Conservation (phyloP, 2,888 invertebrate genomes). For the Euclidia mi region DNA sequence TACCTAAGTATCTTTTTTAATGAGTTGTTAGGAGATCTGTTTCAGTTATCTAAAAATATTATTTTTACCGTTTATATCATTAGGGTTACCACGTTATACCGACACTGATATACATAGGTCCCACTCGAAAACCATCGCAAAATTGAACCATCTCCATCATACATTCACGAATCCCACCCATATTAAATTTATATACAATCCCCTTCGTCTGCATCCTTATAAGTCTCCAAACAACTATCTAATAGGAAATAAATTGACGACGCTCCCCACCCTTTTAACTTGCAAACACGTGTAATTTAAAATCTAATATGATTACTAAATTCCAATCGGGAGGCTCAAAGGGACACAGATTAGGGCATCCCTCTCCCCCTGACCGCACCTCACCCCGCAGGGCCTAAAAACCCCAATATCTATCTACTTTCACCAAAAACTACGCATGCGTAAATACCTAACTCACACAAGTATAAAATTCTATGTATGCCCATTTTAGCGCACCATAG, state of each 20-base stretch:
- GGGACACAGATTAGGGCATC: conserved; percentile 86
- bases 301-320: conserved; percentile 90
- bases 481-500: conserved; percentile 72
- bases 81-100: too few species aligned
- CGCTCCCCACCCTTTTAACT: conserved; percentile 77
- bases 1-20: too few species aligned
- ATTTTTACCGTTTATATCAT: too few species aligned
- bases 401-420: conserved; percentile 88
- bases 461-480: conserved; percentile 75
- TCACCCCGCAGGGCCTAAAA: conserved; percentile 79
- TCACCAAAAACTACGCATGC: conserved; percentile 87
- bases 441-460: conserved; percentile 83
- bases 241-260: conserved; percentile 84
- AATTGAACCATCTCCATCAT: too few species aligned
- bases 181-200: background rate
- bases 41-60: too few species aligned
- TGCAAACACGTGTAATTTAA: conserved; percentile 88
- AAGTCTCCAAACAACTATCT: conserved; percentile 68
- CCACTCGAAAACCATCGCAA: too few species aligned
- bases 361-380: conserved; percentile 63
- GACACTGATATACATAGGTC: too few species aligned
- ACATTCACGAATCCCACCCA: background rate
- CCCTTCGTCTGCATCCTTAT: conserved; percentile 12
- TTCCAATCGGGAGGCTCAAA: conserved; percentile 88
- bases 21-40: too few species aligned